Evolutionary conservation across 35 echinoderm and acorn worm species (phyloP), one percentile per base, ranked within the genome.

Genomic region (Heliocidaris tuberculata): DNA sequence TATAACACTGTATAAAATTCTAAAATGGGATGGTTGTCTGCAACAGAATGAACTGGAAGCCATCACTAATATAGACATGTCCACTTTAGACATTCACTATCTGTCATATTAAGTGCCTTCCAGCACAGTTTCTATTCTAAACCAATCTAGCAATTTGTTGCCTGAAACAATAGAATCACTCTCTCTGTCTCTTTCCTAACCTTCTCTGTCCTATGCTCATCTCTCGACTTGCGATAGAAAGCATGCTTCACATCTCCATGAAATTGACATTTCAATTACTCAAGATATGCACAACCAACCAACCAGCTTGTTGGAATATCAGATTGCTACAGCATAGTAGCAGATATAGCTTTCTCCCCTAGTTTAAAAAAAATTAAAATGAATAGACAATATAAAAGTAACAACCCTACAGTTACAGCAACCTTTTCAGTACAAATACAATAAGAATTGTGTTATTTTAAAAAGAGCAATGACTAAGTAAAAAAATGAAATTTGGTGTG

Each of bases 181-280:
- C 27, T 78, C 65, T 78, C 27, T n/a, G 1, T 42, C 10, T 56
- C 52, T 56, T 56, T 42, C 11, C 52, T 56, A 56, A 19, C 7
- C 21, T n/a, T 19, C 61, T 78, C 65, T 7, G 65, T 78, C 65
- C 65, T 24, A 21, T 78, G 21, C 65, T 78, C 27, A 78, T 27
- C 65, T 78, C 65, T 78, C 65, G 21, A n/a, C 6, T 9, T 78
- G 65, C 21, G 21, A 78, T 27, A 24, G 21, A 78, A 78, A 78
- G 65, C 65, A 78, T 19, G 65, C 65, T 4, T 78, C 65, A 78
- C 21, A 78, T 78, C 65, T 78, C 65, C 65, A 78, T 78, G 65
- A n/a, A 78, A 78, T 78, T 78, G 65, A 78, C 65, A 78, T 78
- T 78, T 78, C 65, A 78, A 78, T 78, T 78, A 78, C 65, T 78